Base-by-base conservation (phyloP, 2,113 vertebrate genomes). In the Mobula birostris region DNA sequence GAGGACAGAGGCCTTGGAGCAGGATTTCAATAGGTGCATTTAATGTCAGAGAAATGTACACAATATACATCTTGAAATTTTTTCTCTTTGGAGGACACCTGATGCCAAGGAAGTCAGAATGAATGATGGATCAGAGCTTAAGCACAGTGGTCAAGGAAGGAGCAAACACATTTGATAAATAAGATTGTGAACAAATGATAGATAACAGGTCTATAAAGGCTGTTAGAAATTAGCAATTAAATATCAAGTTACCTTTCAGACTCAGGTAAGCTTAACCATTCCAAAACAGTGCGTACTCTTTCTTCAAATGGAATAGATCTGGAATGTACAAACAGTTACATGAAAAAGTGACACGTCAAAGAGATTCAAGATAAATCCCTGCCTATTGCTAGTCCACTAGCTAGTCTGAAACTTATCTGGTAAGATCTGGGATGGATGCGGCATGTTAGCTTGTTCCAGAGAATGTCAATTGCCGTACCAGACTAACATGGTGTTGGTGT, bases 251-350 rank as follows among this genome's bases (percentile, higher is more conserved):
- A 97, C 97, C 97, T 97, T 72, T 97, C 29, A 94, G 95, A 36
- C 19, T 96, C 95, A 94, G 95, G 94, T 15, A 96, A 94, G 95
- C 97, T 97, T 94, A 98, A 94, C 97, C 97, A 98, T 5, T 96
- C 87, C 92, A 98, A 70, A 94, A 98, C 0, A 32, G 94, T 94
- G 79, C 94, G 95, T 94, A 98, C 95, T 94, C 97, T 97, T 29
- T 95, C 1, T 95, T 96, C 96, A 94, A 95, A 96, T 5, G 76
- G 0, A 93, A 96, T 0, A 0, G 95, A 95, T 2, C 97, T 98
- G 90, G 4, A 94, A 94, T 29, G 17, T 40, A 93, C 48, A 56
- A 93, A 56, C 9, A 93, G 21, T 93, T 93, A 24, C 70, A 56
- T 29, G 9, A 1, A 74, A 56, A 74, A 48, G 70, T 74, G 66